Conservation (phyloP, 1,140 invertebrate genomes). For the Telenomus remus region DNA sequence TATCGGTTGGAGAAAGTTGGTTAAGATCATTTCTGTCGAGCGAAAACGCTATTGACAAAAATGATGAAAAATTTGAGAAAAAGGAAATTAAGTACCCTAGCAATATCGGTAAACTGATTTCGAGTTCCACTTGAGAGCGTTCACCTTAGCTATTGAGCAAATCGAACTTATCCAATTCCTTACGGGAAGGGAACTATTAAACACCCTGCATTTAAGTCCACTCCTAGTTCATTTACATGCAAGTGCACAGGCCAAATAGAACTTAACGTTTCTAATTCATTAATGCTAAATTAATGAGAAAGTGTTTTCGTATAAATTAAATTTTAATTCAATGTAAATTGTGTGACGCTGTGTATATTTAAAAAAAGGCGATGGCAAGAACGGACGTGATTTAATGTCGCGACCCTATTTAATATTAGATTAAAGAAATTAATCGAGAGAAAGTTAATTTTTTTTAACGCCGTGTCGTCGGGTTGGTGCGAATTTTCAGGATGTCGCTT, state of each 20-base stretch:
- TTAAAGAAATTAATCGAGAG: not conserved
- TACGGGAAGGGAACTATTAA: slow-evolving; percentile 57
- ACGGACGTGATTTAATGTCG: not conserved
- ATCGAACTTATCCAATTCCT: slow-evolving; percentile 59
- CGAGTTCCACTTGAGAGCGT: slow-evolving; percentile 43
- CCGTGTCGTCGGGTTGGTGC: not conserved
- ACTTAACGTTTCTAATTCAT: slow-evolving; percentile 52
- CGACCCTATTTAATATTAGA: not conserved
- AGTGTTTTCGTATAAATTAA: slow-evolving; percentile 30
- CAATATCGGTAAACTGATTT: slow-evolving; percentile 52
- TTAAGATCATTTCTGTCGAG: no score
- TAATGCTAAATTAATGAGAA: slow-evolving; percentile 50
- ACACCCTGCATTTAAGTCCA: slow-evolving; percentile 56
- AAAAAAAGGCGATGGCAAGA: not conserved
- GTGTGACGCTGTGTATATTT: not conserved
- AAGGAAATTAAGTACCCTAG: slow-evolving; percentile 14
- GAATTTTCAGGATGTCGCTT: not conserved
- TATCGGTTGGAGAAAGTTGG: no score
- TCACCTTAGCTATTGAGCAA: slow-evolving; percentile 51
- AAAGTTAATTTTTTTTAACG: not conserved
- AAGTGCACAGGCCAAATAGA: slow-evolving; percentile 47
- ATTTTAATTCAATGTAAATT: slow-evolving; percentile 32
- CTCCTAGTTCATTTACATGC: slow-evolving; percentile 57
- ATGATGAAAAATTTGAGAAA: not conserved
- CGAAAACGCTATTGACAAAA: not conserved